These are phyloP conservation scores for Actenoides lindsayi DNA, from an alignment of 2,113 vertebrate genomes.

Conservation along the genomic window DNA sequence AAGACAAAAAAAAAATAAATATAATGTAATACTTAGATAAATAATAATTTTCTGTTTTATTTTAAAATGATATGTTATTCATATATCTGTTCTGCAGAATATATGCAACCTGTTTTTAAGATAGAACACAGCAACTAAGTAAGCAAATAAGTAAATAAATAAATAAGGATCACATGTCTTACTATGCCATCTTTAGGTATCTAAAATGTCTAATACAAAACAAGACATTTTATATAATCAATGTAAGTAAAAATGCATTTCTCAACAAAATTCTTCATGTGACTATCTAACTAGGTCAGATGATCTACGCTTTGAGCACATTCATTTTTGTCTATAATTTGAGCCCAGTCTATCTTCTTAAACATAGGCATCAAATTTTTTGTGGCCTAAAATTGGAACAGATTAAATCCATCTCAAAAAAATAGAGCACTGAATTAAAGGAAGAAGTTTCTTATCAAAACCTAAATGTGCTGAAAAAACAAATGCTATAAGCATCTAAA, in stretches of 20 bases:
- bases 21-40: not conserved
- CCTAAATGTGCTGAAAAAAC: not conserved
- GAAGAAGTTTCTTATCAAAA: not conserved
- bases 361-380: not conserved
- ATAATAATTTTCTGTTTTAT: not conserved
- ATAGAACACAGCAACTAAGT: not conserved
- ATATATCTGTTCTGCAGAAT: not conserved
- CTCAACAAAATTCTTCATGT: not conserved
- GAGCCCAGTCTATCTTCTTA: not conserved
- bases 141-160: not conserved
- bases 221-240: not conserved
- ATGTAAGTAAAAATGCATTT: not conserved
- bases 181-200: not conserved
- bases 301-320: not conserved
- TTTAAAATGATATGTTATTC: not conserved
- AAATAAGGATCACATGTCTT: not conserved
- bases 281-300: not conserved
- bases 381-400: not conserved
- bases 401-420: not conserved
- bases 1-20: not conserved
- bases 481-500: not conserved
- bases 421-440: not conserved
- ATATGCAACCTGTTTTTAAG: not conserved
- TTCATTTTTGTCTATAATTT: not conserved
- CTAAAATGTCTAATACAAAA: not conserved